These are phyloP conservation scores for Plebejus argus DNA, from an alignment of 2,888 invertebrate species.

Conservation along the genomic window DNA sequence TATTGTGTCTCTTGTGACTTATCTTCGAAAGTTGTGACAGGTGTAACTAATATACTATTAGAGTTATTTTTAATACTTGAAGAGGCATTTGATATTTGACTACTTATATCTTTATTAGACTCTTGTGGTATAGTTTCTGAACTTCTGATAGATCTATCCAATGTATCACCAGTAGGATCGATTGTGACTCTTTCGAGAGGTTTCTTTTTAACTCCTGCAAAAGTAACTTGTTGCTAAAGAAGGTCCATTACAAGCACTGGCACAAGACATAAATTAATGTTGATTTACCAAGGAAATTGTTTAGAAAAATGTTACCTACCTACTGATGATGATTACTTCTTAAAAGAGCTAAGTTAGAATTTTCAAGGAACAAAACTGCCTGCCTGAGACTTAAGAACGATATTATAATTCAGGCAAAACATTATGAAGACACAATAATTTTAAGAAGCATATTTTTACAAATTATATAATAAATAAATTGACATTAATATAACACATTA, in stretches of 20 bases:
- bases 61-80: not conserved
- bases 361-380: no score
- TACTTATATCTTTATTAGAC: not conserved
- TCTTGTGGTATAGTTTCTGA: not conserved
- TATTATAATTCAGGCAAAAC: no score
- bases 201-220: conserved; percentile 1
- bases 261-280: no score
- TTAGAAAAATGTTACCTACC: no score
- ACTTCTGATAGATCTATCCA: not conserved
- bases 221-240: not conserved
- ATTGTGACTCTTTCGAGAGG: not conserved
- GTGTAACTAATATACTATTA: not conserved
- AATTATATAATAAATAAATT: no score
- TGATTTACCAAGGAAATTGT: no score
- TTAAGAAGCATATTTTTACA: no score
- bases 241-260: not conserved
- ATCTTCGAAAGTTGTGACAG: not conserved
- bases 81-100: not conserved
- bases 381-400: no score
- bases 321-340: no score
- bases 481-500: no score
- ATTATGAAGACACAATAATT: no score
- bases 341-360: no score
- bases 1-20: not conserved
- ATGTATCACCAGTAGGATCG: not conserved